These are phyloP conservation scores for Ceratotherium simum DNA, from an alignment of 2,113 vertebrate genomes.

Conservation along the genomic window DNA sequence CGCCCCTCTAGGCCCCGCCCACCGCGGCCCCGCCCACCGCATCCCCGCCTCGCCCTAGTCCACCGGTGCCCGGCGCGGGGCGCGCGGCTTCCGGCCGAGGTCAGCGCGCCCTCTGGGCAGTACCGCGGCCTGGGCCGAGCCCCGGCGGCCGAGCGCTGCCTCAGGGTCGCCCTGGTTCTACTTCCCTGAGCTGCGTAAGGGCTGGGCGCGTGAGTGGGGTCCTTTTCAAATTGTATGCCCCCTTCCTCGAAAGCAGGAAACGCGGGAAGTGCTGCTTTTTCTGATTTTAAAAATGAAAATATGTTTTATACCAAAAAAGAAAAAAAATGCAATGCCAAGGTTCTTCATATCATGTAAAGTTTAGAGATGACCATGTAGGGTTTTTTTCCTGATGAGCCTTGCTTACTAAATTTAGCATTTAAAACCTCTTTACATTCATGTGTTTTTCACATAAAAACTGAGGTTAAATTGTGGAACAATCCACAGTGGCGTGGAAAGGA, in stretches of 20 bases:
- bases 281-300: background rate
- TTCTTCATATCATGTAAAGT: background rate
- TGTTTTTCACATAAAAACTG: slow-evolving; percentile 3
- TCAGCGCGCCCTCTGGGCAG: background rate
- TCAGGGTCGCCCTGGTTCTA: background rate
- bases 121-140: accelerated
- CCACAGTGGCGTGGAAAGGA: background rate
- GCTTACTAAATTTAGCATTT: background rate
- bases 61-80: accelerated
- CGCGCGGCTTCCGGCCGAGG: accelerated
- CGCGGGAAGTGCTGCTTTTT: background rate
- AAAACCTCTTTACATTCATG: background rate
- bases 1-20: background rate
- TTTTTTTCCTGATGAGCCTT: background rate
- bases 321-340: background rate
- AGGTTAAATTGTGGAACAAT: background rate
- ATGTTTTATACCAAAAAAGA: background rate
- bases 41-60: background rate
- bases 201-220: background rate
- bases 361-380: background rate
- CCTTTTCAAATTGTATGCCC: background rate
- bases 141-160: accelerated
- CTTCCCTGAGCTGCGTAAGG: background rate
- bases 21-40: background rate
- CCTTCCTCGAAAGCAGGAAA: background rate